Conservation (phyloP, 2,113 vertebrate species). For the Euleptes europaea region DNA sequence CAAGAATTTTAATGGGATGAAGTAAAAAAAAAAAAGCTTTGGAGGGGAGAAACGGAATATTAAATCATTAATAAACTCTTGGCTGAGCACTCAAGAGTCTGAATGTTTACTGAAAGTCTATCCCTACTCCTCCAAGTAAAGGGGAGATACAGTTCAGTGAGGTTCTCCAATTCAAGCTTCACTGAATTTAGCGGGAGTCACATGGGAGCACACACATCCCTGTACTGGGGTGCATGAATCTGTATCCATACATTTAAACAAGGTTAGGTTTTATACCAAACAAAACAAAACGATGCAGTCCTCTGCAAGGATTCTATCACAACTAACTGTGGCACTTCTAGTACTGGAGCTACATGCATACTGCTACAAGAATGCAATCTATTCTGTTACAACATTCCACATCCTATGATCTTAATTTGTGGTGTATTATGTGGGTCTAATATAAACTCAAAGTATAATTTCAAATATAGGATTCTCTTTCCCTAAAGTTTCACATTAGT, state of each 20-base stretch:
- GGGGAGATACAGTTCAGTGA: neutral
- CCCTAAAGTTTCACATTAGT: neutral
- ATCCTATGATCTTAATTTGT: neutral
- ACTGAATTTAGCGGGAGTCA: neutral
- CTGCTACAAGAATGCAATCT: rapidly evolving
- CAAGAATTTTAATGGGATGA: slow-evolving; percentile 51
- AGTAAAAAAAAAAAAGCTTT: slow-evolving; percentile 32
- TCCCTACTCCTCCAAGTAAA: neutral
- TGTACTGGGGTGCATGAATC: neutral
- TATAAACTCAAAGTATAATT: neutral
- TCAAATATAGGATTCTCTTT: neutral
- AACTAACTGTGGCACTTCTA: neutral
- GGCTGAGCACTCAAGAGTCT: neutral
- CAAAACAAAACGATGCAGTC: neutral
- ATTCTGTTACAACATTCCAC: neutral
- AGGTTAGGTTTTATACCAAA: neutral
- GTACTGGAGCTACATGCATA: neutral
- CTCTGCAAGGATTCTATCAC: neutral
- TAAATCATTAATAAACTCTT: neutral
- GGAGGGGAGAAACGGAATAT: neutral
- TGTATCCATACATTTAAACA: neutral
- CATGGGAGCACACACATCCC: neutral
- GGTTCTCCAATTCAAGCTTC: neutral
- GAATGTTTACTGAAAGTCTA: neutral
- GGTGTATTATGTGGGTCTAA: neutral